phyloP scores from a whole-genome alignment of 2,797 vertebrate species.

The Mallotus villosus region DNA sequence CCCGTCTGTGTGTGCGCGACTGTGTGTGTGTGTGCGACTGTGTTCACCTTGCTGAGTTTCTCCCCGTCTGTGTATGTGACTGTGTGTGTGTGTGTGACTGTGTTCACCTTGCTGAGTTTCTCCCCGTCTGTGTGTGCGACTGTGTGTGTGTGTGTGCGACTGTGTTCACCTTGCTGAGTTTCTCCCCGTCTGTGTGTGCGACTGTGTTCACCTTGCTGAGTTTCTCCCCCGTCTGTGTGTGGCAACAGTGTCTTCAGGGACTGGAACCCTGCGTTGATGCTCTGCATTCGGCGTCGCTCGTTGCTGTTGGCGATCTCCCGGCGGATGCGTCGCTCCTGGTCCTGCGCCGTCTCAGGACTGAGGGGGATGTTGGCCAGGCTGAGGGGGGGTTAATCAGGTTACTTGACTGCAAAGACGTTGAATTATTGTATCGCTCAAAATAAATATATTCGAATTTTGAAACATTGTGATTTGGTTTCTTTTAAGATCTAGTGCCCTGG shows the following conservation, averaged over 20 bases:
- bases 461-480: neutral
- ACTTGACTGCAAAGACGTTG: too few relatives aligned
- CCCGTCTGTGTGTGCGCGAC: slow-evolving; percentile 52
- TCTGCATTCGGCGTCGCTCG: slow-evolving; percentile 98
- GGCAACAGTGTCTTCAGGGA: slow-evolving; percentile 99
- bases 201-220: slow-evolving; percentile 91
- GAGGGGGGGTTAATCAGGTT: slow-evolving; percentile 2
- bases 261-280: slow-evolving; percentile 98
- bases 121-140: too few relatives aligned
- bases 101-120: too few relatives aligned
- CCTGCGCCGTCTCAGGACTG: slow-evolving; percentile 95
- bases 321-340: slow-evolving; percentile 97
- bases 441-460: too few relatives aligned
- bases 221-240: slow-evolving; percentile 96
- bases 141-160: too few relatives aligned
- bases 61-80: too few relatives aligned
- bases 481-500: too few relatives aligned
- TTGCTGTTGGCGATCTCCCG: slow-evolving; percentile 99
- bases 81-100: neutral
- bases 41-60: too few relatives aligned
- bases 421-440: too few relatives aligned
- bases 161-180: slow-evolving; percentile 91
- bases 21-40: slow-evolving; percentile 39
- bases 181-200: slow-evolving; percentile 98
- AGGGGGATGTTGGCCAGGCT: slow-evolving; percentile 98